These are phyloP conservation scores for Crocidura indochinensis DNA, from an alignment of 2,797 vertebrate species.

Conservation along the genomic window DNA sequence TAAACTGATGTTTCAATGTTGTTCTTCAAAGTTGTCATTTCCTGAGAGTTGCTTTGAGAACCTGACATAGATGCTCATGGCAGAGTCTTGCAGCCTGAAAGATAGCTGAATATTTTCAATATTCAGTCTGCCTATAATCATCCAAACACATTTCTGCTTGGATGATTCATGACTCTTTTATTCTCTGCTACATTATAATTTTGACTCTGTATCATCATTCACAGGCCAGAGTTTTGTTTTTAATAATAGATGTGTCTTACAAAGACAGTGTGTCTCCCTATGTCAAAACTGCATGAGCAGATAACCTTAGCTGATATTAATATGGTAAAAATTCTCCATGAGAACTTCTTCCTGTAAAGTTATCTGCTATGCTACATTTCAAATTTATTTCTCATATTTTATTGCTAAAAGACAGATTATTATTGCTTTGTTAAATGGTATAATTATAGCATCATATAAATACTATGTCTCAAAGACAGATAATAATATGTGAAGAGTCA, in stretches of 20 bases:
- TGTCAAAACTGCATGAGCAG: constrained; percentile 63
- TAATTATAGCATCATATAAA: constrained; percentile 24
- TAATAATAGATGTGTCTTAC: constrained; percentile 70
- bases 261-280: constrained; percentile 69
- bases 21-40: constrained; percentile 78
- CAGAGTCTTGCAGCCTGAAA: constrained; percentile 81
- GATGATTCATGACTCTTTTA: constrained; percentile 85
- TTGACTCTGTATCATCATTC: constrained; percentile 71
- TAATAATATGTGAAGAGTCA: constrained; percentile 31
- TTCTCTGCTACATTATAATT: constrained; percentile 84
- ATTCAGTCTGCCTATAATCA: constrained; percentile 86
- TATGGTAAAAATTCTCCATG: constrained; percentile 38
- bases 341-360: constrained; percentile 38
- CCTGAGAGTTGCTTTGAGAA: constrained; percentile 83
- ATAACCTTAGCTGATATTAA: constrained; percentile 66
- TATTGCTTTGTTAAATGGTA: constrained; percentile 50
- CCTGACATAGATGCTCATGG: constrained; percentile 82
- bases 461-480: neutral
- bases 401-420: constrained; percentile 32
- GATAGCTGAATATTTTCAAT: constrained; percentile 88
- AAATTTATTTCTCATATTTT: constrained; percentile 51
- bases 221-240: constrained; percentile 67
- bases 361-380: constrained; percentile 31
- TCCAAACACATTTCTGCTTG: constrained; percentile 88
- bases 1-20: constrained; percentile 83